Evolutionary conservation across 2,888 invertebrate species (phyloP).

Genomic region (Dusona sp.): DNA sequence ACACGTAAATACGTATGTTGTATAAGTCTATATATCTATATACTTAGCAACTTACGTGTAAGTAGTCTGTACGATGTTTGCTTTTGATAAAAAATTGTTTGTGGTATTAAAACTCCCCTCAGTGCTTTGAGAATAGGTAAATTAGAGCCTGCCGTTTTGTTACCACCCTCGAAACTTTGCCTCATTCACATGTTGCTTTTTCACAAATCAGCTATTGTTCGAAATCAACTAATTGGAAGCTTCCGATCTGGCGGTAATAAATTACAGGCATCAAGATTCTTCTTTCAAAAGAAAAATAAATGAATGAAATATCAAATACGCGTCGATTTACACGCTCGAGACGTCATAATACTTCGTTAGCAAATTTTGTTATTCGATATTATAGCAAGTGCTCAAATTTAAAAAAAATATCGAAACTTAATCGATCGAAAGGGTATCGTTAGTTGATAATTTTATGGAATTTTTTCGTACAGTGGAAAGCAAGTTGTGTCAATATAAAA

Average conservation of each 20-base stretch:
- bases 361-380: neutral
- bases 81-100: conserved; percentile 7
- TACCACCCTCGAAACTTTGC: neutral
- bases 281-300: neutral
- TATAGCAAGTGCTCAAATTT: neutral
- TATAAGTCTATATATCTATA: neutral
- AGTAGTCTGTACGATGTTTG: neutral
- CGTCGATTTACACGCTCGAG: too few relatives aligned
- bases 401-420: neutral
- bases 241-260: neutral
- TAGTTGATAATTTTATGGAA: neutral
- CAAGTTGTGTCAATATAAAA: neutral
- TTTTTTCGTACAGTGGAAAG: neutral
- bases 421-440: neutral
- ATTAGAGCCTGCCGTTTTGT: neutral
- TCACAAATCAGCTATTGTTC: neutral
- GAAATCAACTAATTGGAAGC: neutral
- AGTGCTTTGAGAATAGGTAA: neutral
- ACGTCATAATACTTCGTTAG: too few relatives aligned
- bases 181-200: neutral
- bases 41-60: neutral
- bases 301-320: neutral
- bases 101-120: neutral
- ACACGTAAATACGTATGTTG: neutral
- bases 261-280: neutral